These are phyloP conservation scores for Trichomycterus rosablanca DNA, from an alignment of 2,113 vertebrate species.

Conservation along the genomic window DNA sequence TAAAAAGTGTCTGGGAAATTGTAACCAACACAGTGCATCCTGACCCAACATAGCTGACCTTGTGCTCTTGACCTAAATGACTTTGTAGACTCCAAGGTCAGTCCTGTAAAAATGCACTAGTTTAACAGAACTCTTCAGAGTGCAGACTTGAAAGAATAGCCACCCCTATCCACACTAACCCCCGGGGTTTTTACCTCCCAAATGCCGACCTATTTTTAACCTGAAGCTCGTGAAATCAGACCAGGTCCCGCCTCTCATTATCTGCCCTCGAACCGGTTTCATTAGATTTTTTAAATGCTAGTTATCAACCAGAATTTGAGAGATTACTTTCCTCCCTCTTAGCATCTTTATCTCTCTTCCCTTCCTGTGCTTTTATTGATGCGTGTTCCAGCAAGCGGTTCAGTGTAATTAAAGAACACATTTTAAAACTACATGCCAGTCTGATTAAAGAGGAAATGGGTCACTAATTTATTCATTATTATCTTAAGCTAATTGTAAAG, in stretches of 20 bases:
- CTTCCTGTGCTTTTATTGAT: neutral
- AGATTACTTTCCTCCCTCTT: slow-evolving; percentile 6
- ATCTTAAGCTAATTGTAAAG: too few relatives aligned
- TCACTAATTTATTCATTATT: too few relatives aligned
- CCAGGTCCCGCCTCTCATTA: slow-evolving; percentile 17
- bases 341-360: neutral
- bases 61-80: too few relatives aligned
- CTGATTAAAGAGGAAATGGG: neutral
- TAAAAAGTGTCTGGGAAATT: too few relatives aligned
- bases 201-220: slow-evolving; percentile 44
- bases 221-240: slow-evolving; percentile 35
- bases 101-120: too few relatives aligned
- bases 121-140: too few relatives aligned
- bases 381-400: neutral
- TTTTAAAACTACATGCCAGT: neutral
- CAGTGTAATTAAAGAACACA: neutral
- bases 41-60: too few relatives aligned
- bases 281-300: slow-evolving; percentile 8
- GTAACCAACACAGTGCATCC: too few relatives aligned
- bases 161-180: neutral
- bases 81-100: too few relatives aligned
- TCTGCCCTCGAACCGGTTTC: neutral
- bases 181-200: slow-evolving; percentile 25
- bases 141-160: slow-evolving; percentile 8
- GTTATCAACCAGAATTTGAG: slow-evolving; percentile 27